Evolutionary conservation across 2,888 invertebrate genomes (phyloP), one percentile per base, ranked within the genome.

Genomic region (Amiota mariae): DNA sequence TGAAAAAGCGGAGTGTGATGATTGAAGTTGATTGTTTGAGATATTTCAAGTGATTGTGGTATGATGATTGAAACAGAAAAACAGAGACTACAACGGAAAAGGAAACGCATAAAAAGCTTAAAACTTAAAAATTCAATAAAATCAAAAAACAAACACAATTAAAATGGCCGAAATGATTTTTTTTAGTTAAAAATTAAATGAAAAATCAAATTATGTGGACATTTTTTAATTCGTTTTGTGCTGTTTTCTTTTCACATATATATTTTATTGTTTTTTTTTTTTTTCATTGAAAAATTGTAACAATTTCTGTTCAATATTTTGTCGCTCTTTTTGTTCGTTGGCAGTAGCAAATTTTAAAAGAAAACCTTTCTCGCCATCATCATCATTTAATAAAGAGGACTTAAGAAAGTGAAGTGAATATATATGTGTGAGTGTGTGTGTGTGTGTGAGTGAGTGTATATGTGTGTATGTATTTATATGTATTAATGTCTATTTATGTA

Each of bases 231-330:
- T 46, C 13, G 18, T 70, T 70, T 56, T 56, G 54, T 70, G 70
- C 56, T 24, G 36, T 64, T 64, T 63, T 64, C 15, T 15, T 70
- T 68, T n/a, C n/a, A 24, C 10, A 20, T 61, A 57, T 8, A 10
- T 61, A 36, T 56, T 72, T n/a, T 54, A 20, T 68, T 49, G 71
- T 73, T 15, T 47, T 63, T 36, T 61, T 47, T 71, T 70, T 73
- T 66, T 47, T 71, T 72, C 72, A 76, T 47, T 68, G 54, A 24
- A 13, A 75, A 72, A 80, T 63, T 75, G 75, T 49, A 9, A 66
- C 12, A 18, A 59, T 6, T 18, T n/a, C n/a, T 59, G 8, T 20
- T 59, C 4, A 8, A 18, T 11, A 15, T 15, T 18, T 20, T 18
- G 10, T 36, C 20, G 24, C 59, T 51, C 54, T 51, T 51, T 59